A percentile compares a stretch with the other conserved stretches of the same genome.
Evolutionary conservation across 2,888 invertebrate species (phyloP).

Genomic region (Ornithoptera alexandrae): DNA sequence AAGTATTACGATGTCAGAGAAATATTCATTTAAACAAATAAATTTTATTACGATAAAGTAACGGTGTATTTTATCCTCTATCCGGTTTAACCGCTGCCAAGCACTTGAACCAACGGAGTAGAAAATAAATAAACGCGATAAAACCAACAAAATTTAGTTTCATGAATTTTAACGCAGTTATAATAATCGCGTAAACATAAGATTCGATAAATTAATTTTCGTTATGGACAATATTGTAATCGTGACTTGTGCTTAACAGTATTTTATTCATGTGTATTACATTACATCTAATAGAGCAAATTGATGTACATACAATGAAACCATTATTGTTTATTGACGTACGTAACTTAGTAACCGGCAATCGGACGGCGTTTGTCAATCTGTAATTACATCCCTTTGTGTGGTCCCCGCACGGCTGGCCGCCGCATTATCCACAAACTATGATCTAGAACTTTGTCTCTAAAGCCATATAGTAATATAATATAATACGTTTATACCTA

Average conservation of each 20-base stretch:
- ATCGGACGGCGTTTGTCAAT: slow-evolving; percentile 51
- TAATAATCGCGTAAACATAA: too few species aligned
- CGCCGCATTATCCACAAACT: slow-evolving; percentile 26
- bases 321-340: slow-evolving; percentile 23
- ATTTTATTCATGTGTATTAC: slow-evolving; percentile 5
- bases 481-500: too few species aligned
- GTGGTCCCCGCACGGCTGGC: slow-evolving; percentile 40
- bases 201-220: neutral
- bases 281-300: slow-evolving; percentile 5
- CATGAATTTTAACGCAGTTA: too few species aligned
- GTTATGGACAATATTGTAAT: neutral
- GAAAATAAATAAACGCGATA: too few species aligned
- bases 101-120: too few species aligned
- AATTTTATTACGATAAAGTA: too few species aligned
- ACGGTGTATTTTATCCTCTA: too few species aligned
- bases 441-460: slow-evolving; percentile 3
- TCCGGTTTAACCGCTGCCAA: too few species aligned
- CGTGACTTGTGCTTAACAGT: neutral
- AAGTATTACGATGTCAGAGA: too few species aligned
- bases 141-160: too few species aligned
- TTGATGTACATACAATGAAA: slow-evolving; percentile 16
- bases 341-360: slow-evolving; percentile 42
- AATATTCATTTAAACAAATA: too few species aligned
- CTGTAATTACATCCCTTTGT: slow-evolving; percentile 74
- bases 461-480: slow-evolving; percentile 8